Conservation (phyloP, 2,113 vertebrate species). For the sheep (Ovis aries) region DNA sequence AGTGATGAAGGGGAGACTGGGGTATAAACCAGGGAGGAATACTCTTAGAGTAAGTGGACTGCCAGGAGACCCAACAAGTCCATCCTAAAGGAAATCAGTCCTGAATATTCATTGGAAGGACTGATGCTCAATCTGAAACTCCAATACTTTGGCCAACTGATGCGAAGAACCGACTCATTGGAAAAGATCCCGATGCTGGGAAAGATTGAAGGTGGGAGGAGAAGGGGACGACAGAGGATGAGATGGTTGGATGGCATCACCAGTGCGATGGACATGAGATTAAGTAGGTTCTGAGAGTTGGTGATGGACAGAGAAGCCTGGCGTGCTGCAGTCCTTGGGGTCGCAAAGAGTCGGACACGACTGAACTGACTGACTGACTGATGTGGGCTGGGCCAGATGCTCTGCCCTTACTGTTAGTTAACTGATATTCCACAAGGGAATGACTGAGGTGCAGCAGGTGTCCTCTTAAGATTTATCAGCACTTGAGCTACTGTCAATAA, state of each 20-base stretch:
- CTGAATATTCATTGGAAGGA: not conserved
- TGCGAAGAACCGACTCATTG: fast-evolving
- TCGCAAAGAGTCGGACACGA: not conserved
- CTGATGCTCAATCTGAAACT: not conserved
- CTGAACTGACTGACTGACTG: not conserved
- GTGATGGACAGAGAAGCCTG: not conserved
- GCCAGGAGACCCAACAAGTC: not conserved
- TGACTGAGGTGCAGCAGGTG: not conserved
- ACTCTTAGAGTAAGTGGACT: not conserved
- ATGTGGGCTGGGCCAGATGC: not conserved
- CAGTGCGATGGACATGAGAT: not conserved
- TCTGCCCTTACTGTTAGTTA: not conserved
- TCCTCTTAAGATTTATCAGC: not conserved
- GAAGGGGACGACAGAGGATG: not conserved
- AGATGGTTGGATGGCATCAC: not conserved
- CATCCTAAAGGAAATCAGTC: not conserved
- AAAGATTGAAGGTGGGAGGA: not conserved
- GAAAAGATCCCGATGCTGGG: not conserved
- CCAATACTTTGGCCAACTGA: not conserved
- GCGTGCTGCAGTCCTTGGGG: not conserved
- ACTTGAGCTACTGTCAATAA: not conserved
- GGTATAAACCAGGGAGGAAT: not conserved
- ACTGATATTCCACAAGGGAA: not conserved
- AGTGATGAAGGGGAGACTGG: not conserved
- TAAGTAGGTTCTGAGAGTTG: not conserved